Conservation (phyloP, 2,797 vertebrate genomes). For the Gymnopithys bicolor region DNA sequence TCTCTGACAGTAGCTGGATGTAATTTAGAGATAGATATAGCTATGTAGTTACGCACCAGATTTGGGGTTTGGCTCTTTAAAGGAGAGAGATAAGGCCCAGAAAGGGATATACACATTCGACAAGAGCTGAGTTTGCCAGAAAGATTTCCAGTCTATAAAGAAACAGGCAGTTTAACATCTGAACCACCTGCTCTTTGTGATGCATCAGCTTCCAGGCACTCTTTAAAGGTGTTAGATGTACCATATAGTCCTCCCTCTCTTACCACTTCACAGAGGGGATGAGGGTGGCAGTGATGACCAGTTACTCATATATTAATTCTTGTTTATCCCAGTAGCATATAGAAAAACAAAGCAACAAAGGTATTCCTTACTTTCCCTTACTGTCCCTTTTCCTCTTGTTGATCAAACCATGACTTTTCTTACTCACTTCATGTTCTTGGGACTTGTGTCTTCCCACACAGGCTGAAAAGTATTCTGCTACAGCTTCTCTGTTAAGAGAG, state of each 20-base stretch:
- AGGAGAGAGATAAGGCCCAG: neutral
- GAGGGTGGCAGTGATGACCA: neutral
- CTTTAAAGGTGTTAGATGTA: neutral
- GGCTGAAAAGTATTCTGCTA: neutral
- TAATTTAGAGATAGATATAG: constrained; percentile 24
- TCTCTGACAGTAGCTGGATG: neutral
- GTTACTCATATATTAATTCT: neutral
- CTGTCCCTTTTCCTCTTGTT: neutral
- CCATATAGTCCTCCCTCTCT: neutral
- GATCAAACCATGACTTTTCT: neutral
- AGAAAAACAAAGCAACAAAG: neutral
- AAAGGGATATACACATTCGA: neutral
- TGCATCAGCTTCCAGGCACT: neutral
- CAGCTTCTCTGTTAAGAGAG: neutral
- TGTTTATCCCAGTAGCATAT: neutral
- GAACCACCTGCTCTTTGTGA: neutral
- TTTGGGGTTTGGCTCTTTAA: neutral
- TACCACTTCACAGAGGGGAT: neutral
- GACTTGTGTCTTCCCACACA: neutral
- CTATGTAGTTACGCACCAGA: neutral
- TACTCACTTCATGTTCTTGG: neutral
- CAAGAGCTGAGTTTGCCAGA: neutral
- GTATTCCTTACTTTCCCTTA: neutral
- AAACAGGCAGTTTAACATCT: neutral
- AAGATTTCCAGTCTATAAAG: neutral